Base-by-base conservation (phyloP, 2,888 invertebrate species). In the Leptodirus hochenwartii region DNA sequence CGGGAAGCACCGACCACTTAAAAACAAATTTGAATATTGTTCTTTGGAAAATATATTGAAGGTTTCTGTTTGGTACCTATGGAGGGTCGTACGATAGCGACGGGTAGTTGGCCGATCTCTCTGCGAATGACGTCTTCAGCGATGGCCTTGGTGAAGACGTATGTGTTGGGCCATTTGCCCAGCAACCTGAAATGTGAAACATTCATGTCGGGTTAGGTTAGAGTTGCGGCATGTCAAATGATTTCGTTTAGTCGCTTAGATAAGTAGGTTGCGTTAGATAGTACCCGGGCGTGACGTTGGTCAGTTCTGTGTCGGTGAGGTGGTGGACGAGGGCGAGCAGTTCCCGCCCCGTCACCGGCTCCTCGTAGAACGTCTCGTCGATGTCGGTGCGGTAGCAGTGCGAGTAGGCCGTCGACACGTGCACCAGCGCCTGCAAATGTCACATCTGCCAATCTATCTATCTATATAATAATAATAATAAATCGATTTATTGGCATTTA, bases 91-190 rank as follows among this genome's bases (percentile, higher is more conserved):
- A 78, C 61, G 25, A 82, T 64, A 34, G 66, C 67, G 1, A 70
- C 46, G 1, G 79, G 78, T 4, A 82, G 44, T 9, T 54, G 56
- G 4, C 49, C 43, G 1, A 62, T 54, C 42, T 68, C 61, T 31
- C 55, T 59, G 15, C 61, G 48, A 2, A 79, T 54, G 3, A 65
- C 43, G 29, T 67, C 62, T 45, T 82, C 81, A 0, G 70, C 73
- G 10, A 78, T 45, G 5, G 73, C 69, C 52, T 82, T 80, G 1
- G 77, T 73, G 46, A 66, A 75, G 0, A 72, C 64, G 50, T 79
- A 79, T 0, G 74, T 75, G 49, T 81, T 80, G 0, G 78, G 78
- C 51, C 69, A 71, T 14, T 53, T 49, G 1, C 51, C 56, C 3
- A 63, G 38, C 10, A 65, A 37, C 17, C 67, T 69, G 38, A 42